A percentile compares a stretch with the other conserved stretches of the same genome.
Conservation (phyloP, 2,797 vertebrate species). For the Gymnocypris eckloni region DNA sequence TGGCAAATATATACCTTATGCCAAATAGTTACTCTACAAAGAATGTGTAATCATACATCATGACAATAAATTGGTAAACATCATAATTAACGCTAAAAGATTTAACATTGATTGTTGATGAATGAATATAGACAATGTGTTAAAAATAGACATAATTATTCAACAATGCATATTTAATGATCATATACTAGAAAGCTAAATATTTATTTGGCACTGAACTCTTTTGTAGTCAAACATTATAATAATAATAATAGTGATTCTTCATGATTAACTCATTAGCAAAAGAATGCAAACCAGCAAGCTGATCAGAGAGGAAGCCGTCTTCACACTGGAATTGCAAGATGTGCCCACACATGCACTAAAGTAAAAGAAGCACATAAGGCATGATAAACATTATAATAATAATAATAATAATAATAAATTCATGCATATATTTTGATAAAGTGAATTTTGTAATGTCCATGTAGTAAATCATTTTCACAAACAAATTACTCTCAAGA, state of each 20-base stretch:
- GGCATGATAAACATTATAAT: neutral
- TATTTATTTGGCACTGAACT: neutral
- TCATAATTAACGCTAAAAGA: too few species aligned
- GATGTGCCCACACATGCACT: neutral
- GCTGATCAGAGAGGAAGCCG: neutral
- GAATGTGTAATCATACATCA: too few species aligned
- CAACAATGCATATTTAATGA: neutral
- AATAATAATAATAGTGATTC: neutral
- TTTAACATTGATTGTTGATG: too few species aligned
- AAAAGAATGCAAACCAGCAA: neutral
- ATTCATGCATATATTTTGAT: neutral
- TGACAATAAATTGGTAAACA: too few species aligned
- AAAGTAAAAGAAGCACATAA: neutral
- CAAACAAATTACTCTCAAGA: neutral
- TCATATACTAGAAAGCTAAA: neutral
- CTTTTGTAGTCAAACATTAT: neutral
- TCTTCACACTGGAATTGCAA: neutral
- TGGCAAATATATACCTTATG: too few species aligned
- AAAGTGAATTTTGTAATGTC: neutral
- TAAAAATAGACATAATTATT: too few species aligned
- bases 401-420: neutral
- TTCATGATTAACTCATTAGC: neutral
- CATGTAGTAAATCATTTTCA: neutral
- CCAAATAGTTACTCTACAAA: too few species aligned
- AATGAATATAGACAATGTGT: too few species aligned